Base-by-base conservation (phyloP, 2,797 vertebrate genomes). In the Hephaestus fuliginosus region DNA sequence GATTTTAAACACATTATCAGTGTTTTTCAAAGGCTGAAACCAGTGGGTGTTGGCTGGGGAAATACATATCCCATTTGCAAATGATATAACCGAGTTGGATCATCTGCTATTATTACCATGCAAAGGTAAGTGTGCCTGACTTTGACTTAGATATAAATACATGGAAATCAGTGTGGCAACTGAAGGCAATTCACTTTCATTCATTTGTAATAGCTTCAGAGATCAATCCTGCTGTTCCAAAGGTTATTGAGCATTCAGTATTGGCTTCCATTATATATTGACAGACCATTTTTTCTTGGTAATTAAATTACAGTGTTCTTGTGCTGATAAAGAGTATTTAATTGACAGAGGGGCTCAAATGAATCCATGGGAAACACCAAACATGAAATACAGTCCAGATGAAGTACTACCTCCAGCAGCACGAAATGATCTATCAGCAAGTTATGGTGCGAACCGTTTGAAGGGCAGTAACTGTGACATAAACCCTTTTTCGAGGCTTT, bases 401-500 rank as follows among this genome's bases (percentile, higher is more conserved):
- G 78, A 76, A 53, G 30, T n/a, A n/a, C 52, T 28, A 39, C 66
- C 52, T 46, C 15, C 74, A 52, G 65, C 52, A 68, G 70, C 67
- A 72, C 63, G 39, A 82, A 87, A 76, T 70, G 25, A 88, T 86
- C 61, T 70, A 48, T 81, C 66, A 71, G 56, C 28, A 56, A 75
- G 76, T 81, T 83, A 44, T 75, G 74, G 68, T 64, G 33, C 69
- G 48, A 76, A 62, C 66, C 33, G 20, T 89, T 86, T 84, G 78
- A 85, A 90, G 81, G 77, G 80, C 76, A 76, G 66, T 61, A 75
- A 80, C 86, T 81, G 82, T 86, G 86, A 88, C 85, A 83, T 71
- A 58, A 85, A 84, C 78, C 78, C 58, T 33, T 87, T 87, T 86
- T 61, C 4, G 6, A 70, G 74, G 90, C 85, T 87, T 89, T 91